Evolutionary conservation across 2,113 vertebrate species (phyloP), one percentile per base, ranked within the genome.

Genomic region (Mohoua ochrocephala): DNA sequence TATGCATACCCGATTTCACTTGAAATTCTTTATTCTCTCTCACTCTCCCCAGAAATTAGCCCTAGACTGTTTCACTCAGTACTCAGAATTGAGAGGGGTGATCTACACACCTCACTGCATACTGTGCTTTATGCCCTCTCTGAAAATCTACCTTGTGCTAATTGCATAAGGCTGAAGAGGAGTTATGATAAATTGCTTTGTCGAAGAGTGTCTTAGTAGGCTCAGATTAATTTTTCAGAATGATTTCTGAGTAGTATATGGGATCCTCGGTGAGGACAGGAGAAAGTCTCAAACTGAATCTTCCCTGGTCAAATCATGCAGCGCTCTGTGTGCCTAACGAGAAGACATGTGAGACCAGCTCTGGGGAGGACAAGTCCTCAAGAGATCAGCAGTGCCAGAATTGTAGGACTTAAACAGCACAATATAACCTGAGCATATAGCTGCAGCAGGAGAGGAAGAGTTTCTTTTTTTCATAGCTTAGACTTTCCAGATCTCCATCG

Each of bases 61-160:
- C 14, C 23, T 84, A 30, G 13, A 57, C 15, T 59, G 3, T 44
- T 80, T 70, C 39, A 30, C 3, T 89, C 11, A 11, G 26, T 63
- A 71, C 39, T 67, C 28, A 84, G 39, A 75, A 67, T 13, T 26
- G 39, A 41, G 45, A 26, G 13, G 15, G 6, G 6, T 41, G 9
- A 33, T 59, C 27, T 49, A n/a, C 8, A 20, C 9, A 15, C 23
- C 31, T 75, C 0, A 0, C 42, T 76, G 20, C 63, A 28, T 56
- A 42, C 3, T 67, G 41, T 44, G 21, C 21, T 74, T 87, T 69
- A 35, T 63, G 24, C 7, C 10, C 18, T 53, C 31, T 49, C 50
- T 71, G 47, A 61, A 83, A 89, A 63, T 53, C 39, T 67, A 33
- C 13, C 7, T 60, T 59, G 16, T 71, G 20, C 11, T 77, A 69